Percentiles rank a stretch among this genome's conserved stretches.
phyloP scores from a whole-genome alignment of 2,797 vertebrate species.

The Apodemus agrarius region DNA sequence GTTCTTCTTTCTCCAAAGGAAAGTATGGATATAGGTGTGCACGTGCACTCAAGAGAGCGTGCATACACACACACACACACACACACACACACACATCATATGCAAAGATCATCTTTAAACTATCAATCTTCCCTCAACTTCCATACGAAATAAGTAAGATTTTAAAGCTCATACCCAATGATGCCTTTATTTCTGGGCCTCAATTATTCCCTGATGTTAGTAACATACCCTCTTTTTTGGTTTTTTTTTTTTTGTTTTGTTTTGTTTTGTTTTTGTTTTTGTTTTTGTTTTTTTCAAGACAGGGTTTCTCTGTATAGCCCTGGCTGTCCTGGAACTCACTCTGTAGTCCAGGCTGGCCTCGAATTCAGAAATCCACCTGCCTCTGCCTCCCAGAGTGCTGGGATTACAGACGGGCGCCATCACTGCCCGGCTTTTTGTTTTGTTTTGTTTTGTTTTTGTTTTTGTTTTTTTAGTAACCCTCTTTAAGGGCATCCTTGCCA shows the following conservation, averaged over 20 bases:
- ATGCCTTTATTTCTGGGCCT: neutral
- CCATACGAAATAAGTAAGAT: neutral
- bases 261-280: too few species aligned
- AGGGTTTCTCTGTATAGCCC: too few species aligned
- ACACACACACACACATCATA: neutral
- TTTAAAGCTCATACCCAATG: neutral
- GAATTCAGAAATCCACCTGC: too few species aligned
- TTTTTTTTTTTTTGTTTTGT: too few species aligned
- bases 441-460: too few species aligned
- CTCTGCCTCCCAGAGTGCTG: too few species aligned
- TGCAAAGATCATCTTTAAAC: neutral
- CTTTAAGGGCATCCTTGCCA: neutral
- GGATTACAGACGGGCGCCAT: too few species aligned
- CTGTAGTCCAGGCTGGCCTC: too few species aligned
- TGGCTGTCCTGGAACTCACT: too few species aligned
- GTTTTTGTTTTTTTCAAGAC: too few species aligned
- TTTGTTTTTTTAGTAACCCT: too few species aligned
- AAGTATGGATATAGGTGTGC: neutral
- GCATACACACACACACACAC: neutral
- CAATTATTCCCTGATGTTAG: neutral
- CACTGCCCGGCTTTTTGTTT: too few species aligned
- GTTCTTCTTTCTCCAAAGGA: neutral
- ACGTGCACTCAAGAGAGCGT: fast-evolving
- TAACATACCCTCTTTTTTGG: neutral
- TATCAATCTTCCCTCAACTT: neutral